Base-by-base conservation (phyloP, 2,888 invertebrate species). In the Melolontha melolontha region DNA sequence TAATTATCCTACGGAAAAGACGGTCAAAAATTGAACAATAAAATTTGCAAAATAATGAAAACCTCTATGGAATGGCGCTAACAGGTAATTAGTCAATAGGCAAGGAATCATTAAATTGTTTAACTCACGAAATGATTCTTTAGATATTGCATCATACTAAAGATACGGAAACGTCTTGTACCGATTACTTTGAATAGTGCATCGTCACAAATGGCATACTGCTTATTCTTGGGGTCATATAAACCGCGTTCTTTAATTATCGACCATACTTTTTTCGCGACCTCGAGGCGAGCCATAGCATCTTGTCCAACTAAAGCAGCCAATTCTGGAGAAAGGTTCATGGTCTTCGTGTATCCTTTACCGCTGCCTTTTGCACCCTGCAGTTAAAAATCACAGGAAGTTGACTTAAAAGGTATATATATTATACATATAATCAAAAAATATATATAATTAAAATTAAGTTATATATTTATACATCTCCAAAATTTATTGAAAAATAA, bases 91-190 rank as follows among this genome's bases (percentile, higher is more conserved):
- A 57, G 42, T 44, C 16, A 27, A 39, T 57, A 57, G 59, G 59
- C 59, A 59, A 59, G 59, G 27, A 59, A 29, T 44, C 27, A 42
- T 59, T 29, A 12, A 12, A 51, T 29, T 50, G 72, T 72, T 85
- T 87, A 89, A 78, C 88, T 87, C 79, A 88, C 85, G 84, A 97
- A 96, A 85, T 97, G 97, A 72, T 91, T 90, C 84, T 96, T 96
- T 76, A 98, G 87, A 84, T 95, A 94, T 83, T 97, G 97, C 92
- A 97, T 94, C 97, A 97, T 97, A 72, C 96, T 97, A 79, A 97
- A 97, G 65, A 94, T 95, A 76, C 94, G 91, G 88, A 98, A 96
- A 77, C 96, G 90, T 81, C 96, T 96, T 1, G 92, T 91, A 42
- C 96, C 96, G 81, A 97, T 94, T 42, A 97, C 92, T 83, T 93